Evolutionary conservation across 2,113 vertebrate species (phyloP), one percentile per base, ranked within the genome.

Genomic region (Gila orcuttii): DNA sequence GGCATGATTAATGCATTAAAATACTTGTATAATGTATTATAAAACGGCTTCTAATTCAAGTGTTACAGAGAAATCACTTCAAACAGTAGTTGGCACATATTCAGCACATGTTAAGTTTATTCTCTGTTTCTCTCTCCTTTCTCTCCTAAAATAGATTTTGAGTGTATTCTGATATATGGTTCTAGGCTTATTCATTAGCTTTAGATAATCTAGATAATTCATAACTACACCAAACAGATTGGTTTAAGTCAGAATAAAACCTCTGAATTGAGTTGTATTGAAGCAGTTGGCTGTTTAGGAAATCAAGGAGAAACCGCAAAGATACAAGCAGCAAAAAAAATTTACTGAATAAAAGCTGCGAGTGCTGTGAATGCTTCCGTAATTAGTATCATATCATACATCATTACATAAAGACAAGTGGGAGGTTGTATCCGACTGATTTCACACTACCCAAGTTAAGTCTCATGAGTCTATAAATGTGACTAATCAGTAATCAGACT

Each of bases 401-500:
- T 59, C 25, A 60, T 71, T 55, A 45, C 52, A 55, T 42, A 69
- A 45, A 55, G 60, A 80, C 23, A 79, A 69, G 36, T 39, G 64
- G n/a, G 50, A 57, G 57, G 6, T 60, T 45, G 25, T 74, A 62
- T 33, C 25, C 10, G 0, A 52, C 59, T 71, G 76, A 52, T 79
- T 69, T 79, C 71, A 60, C 68, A 60, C 33, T 75, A 84, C 31
- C 31, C 77, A 86, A 57, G 42, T 52, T 59, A 31, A 42, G 25
- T 47, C 7, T 69, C n/a, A 23, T 3, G 13, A 59, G 76, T 36
- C 52, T 23, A 45, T 28, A 66, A 74, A 84, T 25, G 36, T 83
- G 80, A 86, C 75, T 86, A 84, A 88, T 82, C 59, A 39, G 75
- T 52, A 83, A 36, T 17, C 75, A 21, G 52, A 28, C 59, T 76